Conservation (phyloP, 2,113 vertebrate genomes). For the Oenanthe melanoleuca region DNA sequence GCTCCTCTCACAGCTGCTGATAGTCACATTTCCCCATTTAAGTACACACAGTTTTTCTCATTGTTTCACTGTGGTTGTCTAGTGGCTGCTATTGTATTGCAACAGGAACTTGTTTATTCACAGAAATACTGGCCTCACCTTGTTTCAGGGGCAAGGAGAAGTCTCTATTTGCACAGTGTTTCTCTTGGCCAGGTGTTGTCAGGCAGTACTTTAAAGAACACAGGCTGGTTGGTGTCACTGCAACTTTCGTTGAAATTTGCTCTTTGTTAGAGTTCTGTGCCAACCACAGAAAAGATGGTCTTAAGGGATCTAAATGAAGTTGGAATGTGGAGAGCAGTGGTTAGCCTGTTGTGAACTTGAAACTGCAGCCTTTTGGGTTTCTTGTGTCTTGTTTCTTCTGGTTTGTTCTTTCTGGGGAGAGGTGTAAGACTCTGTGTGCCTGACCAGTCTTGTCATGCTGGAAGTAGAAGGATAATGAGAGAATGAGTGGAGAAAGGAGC, state of each 20-base stretch:
- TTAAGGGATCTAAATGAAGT: background rate
- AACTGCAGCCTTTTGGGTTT: background rate
- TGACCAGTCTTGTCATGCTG: background rate
- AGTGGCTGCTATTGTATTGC: background rate
- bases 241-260: background rate
- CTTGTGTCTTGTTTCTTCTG: background rate
- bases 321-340: background rate
- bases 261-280: background rate
- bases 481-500: background rate
- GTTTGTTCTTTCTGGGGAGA: background rate
- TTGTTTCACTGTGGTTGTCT: background rate
- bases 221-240: background rate
- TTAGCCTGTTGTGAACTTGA: background rate
- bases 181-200: accelerated
- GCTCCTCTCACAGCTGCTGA: accelerated
- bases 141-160: background rate
- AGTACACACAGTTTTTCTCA: accelerated
- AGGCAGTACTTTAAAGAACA: accelerated
- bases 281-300: background rate
- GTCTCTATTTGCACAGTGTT: accelerated
- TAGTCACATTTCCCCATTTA: accelerated
- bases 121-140: background rate
- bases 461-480: background rate
- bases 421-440: background rate
- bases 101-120: background rate